phyloP scores from a whole-genome alignment of 1,140 invertebrate species.

The Pygmarrhopalites habei region DNA sequence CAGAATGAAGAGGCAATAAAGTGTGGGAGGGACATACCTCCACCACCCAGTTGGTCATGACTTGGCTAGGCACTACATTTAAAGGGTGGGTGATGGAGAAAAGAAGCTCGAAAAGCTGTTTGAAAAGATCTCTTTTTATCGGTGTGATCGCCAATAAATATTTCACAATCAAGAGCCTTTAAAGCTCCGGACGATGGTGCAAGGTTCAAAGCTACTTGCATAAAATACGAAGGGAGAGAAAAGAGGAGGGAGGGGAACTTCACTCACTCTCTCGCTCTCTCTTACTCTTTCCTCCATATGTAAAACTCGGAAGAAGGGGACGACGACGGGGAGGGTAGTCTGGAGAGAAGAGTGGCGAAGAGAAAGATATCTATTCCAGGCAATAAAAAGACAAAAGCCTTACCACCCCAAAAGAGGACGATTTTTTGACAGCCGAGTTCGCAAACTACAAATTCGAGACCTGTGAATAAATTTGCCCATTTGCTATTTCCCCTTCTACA shows the following conservation, averaged over 20 bases:
- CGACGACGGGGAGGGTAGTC: background rate
- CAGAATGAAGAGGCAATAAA: conserved; percentile 24
- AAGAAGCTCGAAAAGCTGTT: conserved; percentile 17
- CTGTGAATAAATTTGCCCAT: conserved; percentile 39
- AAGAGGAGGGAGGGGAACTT: conserved; percentile 5
- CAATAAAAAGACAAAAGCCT: conserved; percentile 36
- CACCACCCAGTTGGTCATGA: no score
- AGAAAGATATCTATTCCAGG: conserved; percentile 38
- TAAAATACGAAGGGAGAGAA: conserved; percentile 30
- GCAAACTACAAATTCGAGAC: conserved; percentile 39
- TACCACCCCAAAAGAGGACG: conserved; percentile 22
- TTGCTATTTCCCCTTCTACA: conserved; percentile 33
- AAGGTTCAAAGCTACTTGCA: conserved; percentile 36
- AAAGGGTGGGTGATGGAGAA: background rate
- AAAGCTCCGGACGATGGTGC: conserved; percentile 24
- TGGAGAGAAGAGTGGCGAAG: conserved; percentile 15
- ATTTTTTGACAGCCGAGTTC: conserved; percentile 37
- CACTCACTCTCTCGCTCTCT: no score
- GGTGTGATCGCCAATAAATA: conserved; percentile 39
- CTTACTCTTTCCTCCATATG: no score
- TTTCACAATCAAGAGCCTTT: conserved; percentile 40
- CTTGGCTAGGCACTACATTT: background rate
- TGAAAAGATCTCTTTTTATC: conserved; percentile 38
- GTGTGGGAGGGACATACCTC: background rate
- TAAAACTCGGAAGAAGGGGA: background rate